These are phyloP conservation scores for Thymelicus acteon DNA, from an alignment of 2,888 invertebrate genomes.

Conservation along the genomic window DNA sequence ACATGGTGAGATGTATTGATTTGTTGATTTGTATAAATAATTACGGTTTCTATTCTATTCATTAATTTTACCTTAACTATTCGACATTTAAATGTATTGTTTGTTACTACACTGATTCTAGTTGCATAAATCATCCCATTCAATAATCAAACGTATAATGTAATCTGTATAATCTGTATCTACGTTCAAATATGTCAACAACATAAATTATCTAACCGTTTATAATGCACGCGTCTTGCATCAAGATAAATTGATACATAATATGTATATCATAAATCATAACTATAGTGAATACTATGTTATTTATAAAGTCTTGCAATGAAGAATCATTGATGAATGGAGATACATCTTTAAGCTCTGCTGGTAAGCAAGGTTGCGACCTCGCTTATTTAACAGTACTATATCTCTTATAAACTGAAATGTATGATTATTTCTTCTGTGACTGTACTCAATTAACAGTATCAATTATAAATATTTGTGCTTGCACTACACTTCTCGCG, in stretches of 20 bases:
- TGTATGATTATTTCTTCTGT: too few relatives aligned
- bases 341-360: not conserved
- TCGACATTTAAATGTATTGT: not conserved
- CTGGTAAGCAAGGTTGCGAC: not conserved
- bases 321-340: slow-evolving; percentile 3
- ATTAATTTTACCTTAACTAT: not conserved
- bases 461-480: not conserved
- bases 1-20: too few relatives aligned
- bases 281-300: not conserved
- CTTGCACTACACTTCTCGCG: too few relatives aligned
- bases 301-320: not conserved
- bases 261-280: not conserved
- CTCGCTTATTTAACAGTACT: not conserved
- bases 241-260: not conserved
- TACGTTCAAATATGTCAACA: slow-evolving; percentile 4
- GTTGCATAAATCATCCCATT: not conserved
- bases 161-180: not conserved
- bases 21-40: too few relatives aligned
- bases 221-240: not conserved
- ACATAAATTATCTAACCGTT: not conserved
- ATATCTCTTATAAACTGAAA: not conserved
- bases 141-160: not conserved
- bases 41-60: too few relatives aligned
- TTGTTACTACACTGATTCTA: not conserved
- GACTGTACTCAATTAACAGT: not conserved